Evolutionary conservation across 2,888 invertebrate genomes (phyloP), one percentile per base, ranked within the genome.

Genomic region (Netelia fuscicornis): DNA sequence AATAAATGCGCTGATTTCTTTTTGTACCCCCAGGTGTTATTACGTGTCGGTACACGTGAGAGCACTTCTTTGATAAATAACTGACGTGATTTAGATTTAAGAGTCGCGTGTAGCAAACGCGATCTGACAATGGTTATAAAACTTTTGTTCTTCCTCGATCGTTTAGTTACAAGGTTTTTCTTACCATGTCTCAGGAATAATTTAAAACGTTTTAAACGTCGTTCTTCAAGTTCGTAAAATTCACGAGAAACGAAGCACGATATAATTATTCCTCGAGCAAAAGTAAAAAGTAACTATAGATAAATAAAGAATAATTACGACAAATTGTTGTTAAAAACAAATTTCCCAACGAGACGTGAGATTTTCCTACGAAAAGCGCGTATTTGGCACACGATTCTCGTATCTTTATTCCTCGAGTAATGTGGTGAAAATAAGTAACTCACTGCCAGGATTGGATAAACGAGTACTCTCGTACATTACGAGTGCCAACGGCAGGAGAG

Each of bases 381-480:
- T n/a, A 67, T 44, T 54, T 2, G 20, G 58, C 10, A 37, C 44
- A 58, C 72, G 20, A 64, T 60, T 68, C 68, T 68, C 25, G 13
- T n/a, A 64, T 64, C 58, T 65, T 77, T 42, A 11, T 65, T 54
- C 37, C 6, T 37, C 58, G 20, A 0, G 20, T 58, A 2, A 37
- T 37, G 10, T 23, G 9, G 10, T 20, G n/a, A 20, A 10, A 62
- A 25, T 64, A 42, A 75, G 44, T 74, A 58, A 83, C 44, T 79
- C 75, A 72, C 54, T 54, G 70, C 62, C 71, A 83, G 30, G 30
- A 72, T 79, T 17, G 64, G 74, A 70, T 75, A 83, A 83, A 44
- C 75, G 8, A 13, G 72, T 71, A 62, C 25, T 74, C 52, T 65
- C 65, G 60, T 65, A 72, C 9, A 48, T 13, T 13, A 58, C 44